These are phyloP conservation scores for Raja brachyura DNA, from an alignment of 2,113 vertebrate species.

Conservation along the genomic window DNA sequence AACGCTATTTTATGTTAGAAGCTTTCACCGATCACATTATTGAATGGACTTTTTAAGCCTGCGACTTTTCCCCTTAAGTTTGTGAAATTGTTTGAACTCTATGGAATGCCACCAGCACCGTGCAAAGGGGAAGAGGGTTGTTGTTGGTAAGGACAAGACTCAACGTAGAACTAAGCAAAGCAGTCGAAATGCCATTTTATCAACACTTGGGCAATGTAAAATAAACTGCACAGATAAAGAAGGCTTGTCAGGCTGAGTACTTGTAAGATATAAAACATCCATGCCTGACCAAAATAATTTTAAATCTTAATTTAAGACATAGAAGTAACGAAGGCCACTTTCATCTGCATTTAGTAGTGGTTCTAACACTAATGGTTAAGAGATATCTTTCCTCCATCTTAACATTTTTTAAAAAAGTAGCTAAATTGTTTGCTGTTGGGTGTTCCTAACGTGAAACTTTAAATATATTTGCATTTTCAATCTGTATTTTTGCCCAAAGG, in stretches of 20 bases:
- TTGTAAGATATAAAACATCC: neutral
- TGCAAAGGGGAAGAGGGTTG: neutral
- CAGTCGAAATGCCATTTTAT: too few relatives aligned
- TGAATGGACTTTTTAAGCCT: neutral
- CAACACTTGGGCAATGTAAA: neutral
- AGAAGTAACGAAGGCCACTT: neutral
- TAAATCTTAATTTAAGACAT: neutral
- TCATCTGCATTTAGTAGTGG: neutral
- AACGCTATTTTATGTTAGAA: neutral
- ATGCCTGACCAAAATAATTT: neutral
- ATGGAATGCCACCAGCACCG: neutral
- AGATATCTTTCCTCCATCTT: neutral
- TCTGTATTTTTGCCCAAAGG: neutral
- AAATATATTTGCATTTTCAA: neutral
- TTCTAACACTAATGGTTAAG: neutral
- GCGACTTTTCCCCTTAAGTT: neutral
- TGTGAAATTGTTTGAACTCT: neutral
- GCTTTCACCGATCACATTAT: neutral
- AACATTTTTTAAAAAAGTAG: neutral
- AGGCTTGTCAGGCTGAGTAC: slow-evolving; percentile 2
- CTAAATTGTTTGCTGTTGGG: too few relatives aligned
- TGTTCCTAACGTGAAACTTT: neutral
- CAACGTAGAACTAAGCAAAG: neutral
- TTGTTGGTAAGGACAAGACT: too few relatives aligned
- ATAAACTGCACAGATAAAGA: too few relatives aligned